phyloP scores from a whole-genome alignment of 1,140 invertebrate species.

The Vanessa tameamea region DNA sequence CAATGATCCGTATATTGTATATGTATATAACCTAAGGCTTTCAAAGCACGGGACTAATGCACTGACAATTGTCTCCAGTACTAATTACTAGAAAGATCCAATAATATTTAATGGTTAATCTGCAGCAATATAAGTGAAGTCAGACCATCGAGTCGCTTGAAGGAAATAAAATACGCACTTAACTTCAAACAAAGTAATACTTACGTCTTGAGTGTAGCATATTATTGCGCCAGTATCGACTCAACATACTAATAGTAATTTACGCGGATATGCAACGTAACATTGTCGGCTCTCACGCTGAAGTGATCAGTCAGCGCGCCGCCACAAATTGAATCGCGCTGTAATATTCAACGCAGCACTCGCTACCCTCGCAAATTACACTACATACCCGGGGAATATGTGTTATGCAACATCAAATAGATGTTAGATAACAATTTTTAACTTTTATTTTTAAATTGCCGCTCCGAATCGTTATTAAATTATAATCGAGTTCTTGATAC shows the following conservation, averaged over 20 bases:
- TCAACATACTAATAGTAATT: background rate
- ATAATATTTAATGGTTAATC: too few relatives aligned
- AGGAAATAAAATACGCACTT: background rate
- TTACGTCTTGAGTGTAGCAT: background rate
- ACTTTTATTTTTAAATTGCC: background rate
- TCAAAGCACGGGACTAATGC: too few relatives aligned
- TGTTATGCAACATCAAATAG: background rate
- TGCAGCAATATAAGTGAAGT: too few relatives aligned
- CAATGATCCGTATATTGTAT: too few relatives aligned
- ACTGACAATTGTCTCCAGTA: too few relatives aligned
- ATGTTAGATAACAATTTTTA: background rate
- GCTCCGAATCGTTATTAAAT: too few relatives aligned
- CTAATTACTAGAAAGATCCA: too few relatives aligned
- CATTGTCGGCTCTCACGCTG: conserved; percentile 16
- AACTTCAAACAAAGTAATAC: background rate
- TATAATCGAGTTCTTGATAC: too few relatives aligned
- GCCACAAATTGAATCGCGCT: conserved; percentile 28
- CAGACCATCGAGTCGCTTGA: too few relatives aligned
- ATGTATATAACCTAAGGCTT: too few relatives aligned
- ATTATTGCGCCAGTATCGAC: background rate
- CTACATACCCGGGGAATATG: background rate
- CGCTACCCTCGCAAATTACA: conserved; percentile 21
- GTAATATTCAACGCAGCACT: conserved; percentile 20
- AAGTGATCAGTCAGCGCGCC: conserved; percentile 28
- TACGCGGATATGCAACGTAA: conserved; percentile 11